Evolutionary conservation across 1,140 invertebrate species (phyloP).

Genomic region (Andricus grossulariae): DNA sequence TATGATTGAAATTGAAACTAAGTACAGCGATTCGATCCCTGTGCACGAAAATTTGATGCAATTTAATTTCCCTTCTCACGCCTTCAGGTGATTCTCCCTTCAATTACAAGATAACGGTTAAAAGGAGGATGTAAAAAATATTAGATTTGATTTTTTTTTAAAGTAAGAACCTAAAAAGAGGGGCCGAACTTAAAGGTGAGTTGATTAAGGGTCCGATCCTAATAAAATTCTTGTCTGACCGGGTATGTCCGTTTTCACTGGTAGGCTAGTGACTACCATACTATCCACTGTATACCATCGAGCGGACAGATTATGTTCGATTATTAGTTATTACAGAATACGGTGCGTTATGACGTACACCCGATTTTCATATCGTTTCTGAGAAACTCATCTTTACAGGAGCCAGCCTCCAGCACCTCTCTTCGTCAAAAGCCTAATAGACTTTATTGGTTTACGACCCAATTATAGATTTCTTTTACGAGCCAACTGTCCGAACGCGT

Average conservation of each 20-base stretch:
- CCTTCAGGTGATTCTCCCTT: background rate
- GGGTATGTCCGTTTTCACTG: too few relatives aligned
- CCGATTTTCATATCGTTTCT: too few relatives aligned
- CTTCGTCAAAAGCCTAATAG: slow-evolving; percentile 54
- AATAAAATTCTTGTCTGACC: background rate
- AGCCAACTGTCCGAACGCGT: too few relatives aligned
- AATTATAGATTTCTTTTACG: slow-evolving; percentile 65
- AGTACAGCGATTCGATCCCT: too few relatives aligned
- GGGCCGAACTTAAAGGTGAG: background rate
- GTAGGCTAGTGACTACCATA: too few relatives aligned
- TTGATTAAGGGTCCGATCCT: slow-evolving; percentile 12
- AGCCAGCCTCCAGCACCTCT: background rate
- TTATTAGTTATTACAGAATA: too few relatives aligned
- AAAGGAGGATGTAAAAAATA: background rate
- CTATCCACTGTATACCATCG: too few relatives aligned
- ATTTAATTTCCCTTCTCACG: background rate
- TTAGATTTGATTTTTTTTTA: slow-evolving; percentile 10
- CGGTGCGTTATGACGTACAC: too few relatives aligned
- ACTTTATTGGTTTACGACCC: slow-evolving; percentile 70
- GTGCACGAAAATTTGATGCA: background rate
- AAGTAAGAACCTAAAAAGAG: background rate
- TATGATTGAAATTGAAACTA: too few relatives aligned
- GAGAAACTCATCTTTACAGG: too few relatives aligned
- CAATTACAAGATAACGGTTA: slow-evolving; percentile 14
- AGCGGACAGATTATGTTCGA: too few relatives aligned